These are phyloP conservation scores for Ommatoiulus sabulosus DNA, from an alignment of 2,888 invertebrate genomes.

Conservation along the genomic window DNA sequence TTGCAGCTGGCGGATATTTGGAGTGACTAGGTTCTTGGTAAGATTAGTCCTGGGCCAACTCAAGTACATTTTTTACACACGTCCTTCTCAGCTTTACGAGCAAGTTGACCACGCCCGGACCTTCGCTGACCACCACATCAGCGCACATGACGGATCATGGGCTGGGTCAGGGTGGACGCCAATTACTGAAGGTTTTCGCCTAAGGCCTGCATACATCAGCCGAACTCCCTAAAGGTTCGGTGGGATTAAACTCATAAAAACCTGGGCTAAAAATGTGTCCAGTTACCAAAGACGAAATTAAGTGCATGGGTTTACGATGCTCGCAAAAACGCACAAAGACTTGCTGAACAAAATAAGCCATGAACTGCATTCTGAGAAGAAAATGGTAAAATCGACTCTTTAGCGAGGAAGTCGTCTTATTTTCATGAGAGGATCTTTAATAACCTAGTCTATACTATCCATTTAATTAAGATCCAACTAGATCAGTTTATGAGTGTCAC, in stretches of 20 bases:
- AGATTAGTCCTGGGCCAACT: too few species aligned
- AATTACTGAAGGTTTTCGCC: neutral
- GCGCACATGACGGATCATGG: neutral
- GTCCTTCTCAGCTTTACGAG: neutral
- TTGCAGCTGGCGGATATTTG: too few species aligned
- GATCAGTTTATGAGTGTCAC: too few species aligned
- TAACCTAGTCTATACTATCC: too few species aligned
- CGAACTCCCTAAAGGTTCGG: neutral
- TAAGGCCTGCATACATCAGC: neutral
- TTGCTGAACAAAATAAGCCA: too few species aligned
- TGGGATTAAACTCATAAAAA: constrained; percentile 5
- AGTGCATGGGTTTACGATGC: neutral
- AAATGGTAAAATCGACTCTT: too few species aligned
- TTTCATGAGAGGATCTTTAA: too few species aligned
- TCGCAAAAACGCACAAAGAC: neutral
- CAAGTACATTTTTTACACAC: too few species aligned
- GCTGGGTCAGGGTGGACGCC: neutral
- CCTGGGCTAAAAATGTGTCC: constrained; percentile 26
- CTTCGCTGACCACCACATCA: neutral
- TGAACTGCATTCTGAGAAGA: too few species aligned
- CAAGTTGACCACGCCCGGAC: neutral
- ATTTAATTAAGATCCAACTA: too few species aligned
- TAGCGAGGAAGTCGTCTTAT: too few species aligned
- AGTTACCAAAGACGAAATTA: constrained; percentile 17
- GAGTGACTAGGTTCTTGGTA: too few species aligned